Base-by-base conservation (phyloP, 1,140 invertebrate genomes). In the Psix sp. region DNA sequence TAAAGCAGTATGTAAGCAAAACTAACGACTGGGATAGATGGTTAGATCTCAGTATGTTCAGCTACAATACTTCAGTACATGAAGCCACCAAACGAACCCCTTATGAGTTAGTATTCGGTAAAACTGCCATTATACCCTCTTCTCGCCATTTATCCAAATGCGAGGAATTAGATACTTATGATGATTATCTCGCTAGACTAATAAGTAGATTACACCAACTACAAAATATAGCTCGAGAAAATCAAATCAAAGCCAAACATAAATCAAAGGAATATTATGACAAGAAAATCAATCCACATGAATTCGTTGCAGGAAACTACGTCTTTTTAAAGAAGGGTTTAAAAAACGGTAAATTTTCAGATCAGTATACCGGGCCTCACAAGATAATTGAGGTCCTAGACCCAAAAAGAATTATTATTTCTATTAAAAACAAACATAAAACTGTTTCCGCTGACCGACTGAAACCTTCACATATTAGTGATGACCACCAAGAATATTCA, bases 1-100 rank as follows among this genome's bases (percentile, higher is more conserved):
- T 78, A 20, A 67, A 56, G 38, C 40, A 57, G 21, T 35, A 11
- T 36, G n/a, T 36, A 1, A 17, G 13, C 0, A 14, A 36, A 13
- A 11, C 43, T 15, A 0, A 15, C 1, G 16, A 57, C 1, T 57
- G 39, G 52, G 52, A 57, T 24, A 7, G 31, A 17, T 56, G 26
- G 26, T 4, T 56, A 18, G 51, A 56, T 31, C 3, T 33, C 18
- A 13, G 1, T 59, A n/a, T n/a, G n/a, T n/a, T n/a, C n/a, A n/a
- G n/a, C n/a, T n/a, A 59, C 14, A 59, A 59, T 9, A 59, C 40
- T 0, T 15, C 10, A n/a, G 13, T 36, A 6, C 40, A 59, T 21
- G 14, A 13, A 46, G 13, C 17, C 14, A 60, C 56, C 3, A 46
- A 48, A 17, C 16, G 33, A 6, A 60, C 56, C 6, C 56, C 56